Conservation (phyloP, 1,140 invertebrate genomes). For the Zaprionus lachaisei region DNA sequence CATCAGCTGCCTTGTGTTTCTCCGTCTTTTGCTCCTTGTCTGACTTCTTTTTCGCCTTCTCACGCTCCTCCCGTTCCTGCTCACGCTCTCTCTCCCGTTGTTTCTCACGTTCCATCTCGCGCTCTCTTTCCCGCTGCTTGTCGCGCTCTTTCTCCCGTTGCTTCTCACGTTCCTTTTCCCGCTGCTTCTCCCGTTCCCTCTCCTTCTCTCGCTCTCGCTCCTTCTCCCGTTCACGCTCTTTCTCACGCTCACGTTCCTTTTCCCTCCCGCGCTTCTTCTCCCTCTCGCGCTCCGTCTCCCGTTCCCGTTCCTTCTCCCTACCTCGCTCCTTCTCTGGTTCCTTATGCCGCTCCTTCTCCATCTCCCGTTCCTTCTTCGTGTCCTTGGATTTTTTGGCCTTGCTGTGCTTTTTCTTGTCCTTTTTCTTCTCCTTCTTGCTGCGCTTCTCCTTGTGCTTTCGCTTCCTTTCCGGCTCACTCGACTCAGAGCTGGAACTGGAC, state of each 20-base stretch:
- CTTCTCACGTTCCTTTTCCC: background rate
- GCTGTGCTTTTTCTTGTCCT: constrained; percentile 40
- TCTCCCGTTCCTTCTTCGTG: constrained; percentile 32
- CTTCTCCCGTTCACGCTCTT: constrained; percentile 1
- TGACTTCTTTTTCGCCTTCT: constrained; percentile 45
- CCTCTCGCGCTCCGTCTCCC: constrained; percentile 25
- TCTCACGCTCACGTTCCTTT: background rate
- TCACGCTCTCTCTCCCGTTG: constrained; percentile 14
- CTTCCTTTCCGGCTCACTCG: constrained; percentile 54
- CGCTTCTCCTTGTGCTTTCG: constrained; percentile 53
- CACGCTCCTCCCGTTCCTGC: constrained; percentile 18
- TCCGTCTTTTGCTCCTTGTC: constrained; percentile 19
- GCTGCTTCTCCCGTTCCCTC: constrained; percentile 28
- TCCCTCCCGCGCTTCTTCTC: constrained; percentile 12
- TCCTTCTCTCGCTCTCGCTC: constrained; percentile 11
- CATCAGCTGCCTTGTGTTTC: constrained; percentile 22
- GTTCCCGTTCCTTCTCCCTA: constrained; percentile 29
- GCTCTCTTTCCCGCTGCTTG: constrained; percentile 1
- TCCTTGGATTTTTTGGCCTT: constrained; percentile 59
- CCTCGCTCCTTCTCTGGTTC: constrained; percentile 1
- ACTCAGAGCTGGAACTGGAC: constrained; percentile 49
- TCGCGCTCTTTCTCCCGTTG: constrained; percentile 12
- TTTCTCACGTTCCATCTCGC: constrained; percentile 1
- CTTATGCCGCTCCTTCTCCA: background rate
- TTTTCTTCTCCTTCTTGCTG: constrained; percentile 43